Conservation (phyloP, 2,797 vertebrate genomes). For the Micropoecilia bifurca region DNA sequence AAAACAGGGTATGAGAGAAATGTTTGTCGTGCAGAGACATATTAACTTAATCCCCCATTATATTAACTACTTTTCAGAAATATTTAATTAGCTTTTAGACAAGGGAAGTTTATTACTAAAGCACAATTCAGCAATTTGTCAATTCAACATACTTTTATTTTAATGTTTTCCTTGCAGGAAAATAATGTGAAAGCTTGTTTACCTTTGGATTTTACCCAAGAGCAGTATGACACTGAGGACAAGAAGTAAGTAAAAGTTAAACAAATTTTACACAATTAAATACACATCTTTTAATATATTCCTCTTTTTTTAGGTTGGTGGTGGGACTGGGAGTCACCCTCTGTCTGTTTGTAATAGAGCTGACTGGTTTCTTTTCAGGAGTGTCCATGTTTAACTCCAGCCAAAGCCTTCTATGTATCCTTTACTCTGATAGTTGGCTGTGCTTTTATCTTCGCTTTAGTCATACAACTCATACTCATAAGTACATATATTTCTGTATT, state of each 20-base stretch:
- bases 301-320: slow-evolving; percentile 80
- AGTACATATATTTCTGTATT: background rate
- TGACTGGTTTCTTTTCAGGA: slow-evolving; percentile 89
- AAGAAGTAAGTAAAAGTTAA: slow-evolving; percentile 74
- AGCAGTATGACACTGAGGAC: slow-evolving; percentile 84
- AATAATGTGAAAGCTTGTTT: slow-evolving; percentile 88
- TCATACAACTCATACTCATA: background rate
- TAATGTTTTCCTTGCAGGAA: slow-evolving; percentile 74
- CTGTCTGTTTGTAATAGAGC: slow-evolving; percentile 86
- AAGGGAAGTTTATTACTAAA: background rate
- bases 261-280: background rate
- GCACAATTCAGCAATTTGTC: background rate
- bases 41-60: background rate
- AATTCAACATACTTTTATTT: background rate
- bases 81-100: background rate
- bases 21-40: background rate
- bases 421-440: slow-evolving; percentile 48
- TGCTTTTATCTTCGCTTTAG: background rate
- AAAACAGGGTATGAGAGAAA: background rate
- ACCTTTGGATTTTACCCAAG: slow-evolving; percentile 83
- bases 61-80: background rate
- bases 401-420: slow-evolving; percentile 93
- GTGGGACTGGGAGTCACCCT: slow-evolving; percentile 86
- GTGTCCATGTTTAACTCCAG: slow-evolving; percentile 92
- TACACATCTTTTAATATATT: background rate